phyloP scores from a whole-genome alignment of 2,888 invertebrate species.

The Brachypalpus laphriformis region DNA sequence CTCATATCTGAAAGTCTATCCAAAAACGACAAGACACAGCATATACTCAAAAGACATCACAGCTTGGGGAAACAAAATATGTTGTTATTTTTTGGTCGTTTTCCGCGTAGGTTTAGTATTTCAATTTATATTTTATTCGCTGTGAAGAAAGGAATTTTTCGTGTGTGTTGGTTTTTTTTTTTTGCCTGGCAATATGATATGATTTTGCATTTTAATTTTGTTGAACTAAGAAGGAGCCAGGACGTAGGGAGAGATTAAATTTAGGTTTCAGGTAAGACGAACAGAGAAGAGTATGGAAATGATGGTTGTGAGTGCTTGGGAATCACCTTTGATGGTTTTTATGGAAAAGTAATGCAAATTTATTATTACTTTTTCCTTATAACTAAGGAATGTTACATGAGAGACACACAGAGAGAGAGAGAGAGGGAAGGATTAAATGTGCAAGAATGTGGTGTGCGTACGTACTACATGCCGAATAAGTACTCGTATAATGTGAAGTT shows the following conservation, averaged over 20 bases:
- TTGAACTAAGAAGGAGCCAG: constrained; percentile 4
- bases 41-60: neutral
- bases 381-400: no score
- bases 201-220: constrained; percentile 51
- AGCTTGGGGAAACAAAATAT: constrained; percentile 17
- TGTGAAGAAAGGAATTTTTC: constrained; percentile 13
- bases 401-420: no score
- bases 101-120: constrained; percentile 43
- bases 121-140: constrained; percentile 57
- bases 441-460: constrained; percentile 1
- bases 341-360: constrained; percentile 61
- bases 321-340: constrained; percentile 69
- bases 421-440: neutral
- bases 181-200: constrained; percentile 44
- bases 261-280: constrained; percentile 16
- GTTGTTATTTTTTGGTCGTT: constrained; percentile 15
- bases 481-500: constrained; percentile 23
- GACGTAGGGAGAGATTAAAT: constrained; percentile 19
- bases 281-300: constrained; percentile 3
- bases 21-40: neutral
- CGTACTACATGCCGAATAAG: neutral
- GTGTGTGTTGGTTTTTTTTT: neutral
- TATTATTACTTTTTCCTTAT: constrained; percentile 9
- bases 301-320: constrained; percentile 54
- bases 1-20: neutral